phyloP scores from a whole-genome alignment of 2,113 vertebrate species.

The Muscicapa adusta region DNA sequence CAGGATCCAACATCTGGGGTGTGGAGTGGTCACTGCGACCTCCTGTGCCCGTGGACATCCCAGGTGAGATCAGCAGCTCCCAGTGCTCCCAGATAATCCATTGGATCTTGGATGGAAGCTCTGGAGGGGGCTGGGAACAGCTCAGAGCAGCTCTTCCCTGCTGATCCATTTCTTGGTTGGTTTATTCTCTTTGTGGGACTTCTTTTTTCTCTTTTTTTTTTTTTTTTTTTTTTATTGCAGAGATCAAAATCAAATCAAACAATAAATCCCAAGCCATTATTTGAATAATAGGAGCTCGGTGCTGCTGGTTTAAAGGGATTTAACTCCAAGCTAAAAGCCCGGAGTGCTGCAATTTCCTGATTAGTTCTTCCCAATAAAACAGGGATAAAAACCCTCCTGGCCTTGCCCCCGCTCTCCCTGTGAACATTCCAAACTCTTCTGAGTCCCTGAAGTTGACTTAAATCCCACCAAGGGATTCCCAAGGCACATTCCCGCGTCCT shows the following conservation, averaged over 20 bases:
- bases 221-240: not conserved
- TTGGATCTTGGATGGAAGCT: not conserved
- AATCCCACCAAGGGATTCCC: not conserved
- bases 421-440: not conserved
- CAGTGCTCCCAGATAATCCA: not conserved
- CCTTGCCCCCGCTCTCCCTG: not conserved
- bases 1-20: not conserved
- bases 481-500: not conserved
- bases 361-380: not conserved
- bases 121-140: not conserved
- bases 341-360: slow-evolving; percentile 46
- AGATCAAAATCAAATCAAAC: not conserved
- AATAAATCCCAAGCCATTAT: not conserved
- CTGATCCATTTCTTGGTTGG: not conserved
- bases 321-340: not conserved
- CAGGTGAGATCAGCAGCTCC: not conserved
- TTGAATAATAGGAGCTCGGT: not conserved
- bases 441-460: not conserved
- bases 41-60: not conserved
- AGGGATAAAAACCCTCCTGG: not conserved
- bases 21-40: not conserved
- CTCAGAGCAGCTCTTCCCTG: rapidly evolving
- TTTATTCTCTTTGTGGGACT: not conserved
- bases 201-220: too few species aligned
- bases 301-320: slow-evolving; percentile 1